These are phyloP conservation scores for Zaprionus camerounensis DNA, from an alignment of 1,140 invertebrate genomes.

Conservation along the genomic window DNA sequence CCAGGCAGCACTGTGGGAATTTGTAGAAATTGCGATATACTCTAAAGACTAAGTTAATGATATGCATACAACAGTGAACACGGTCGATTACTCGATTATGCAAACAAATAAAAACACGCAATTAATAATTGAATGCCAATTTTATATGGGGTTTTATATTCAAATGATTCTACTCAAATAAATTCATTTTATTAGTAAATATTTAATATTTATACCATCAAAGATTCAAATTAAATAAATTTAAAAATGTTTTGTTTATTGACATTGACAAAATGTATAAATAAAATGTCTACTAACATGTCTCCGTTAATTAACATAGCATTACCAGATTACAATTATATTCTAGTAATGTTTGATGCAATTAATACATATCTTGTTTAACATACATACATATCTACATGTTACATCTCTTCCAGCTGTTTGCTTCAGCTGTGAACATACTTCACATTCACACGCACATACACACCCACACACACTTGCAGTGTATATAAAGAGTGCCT, in stretches of 20 bases:
- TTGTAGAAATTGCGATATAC: background rate
- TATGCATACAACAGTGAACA: background rate
- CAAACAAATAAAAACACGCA: too few relatives aligned
- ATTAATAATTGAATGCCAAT: too few relatives aligned
- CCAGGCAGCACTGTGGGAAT: background rate
- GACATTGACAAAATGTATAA: too few relatives aligned
- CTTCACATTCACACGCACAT: conserved; percentile 9
- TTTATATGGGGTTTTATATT: too few relatives aligned
- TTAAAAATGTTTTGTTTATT: too few relatives aligned
- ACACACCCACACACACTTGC: conserved; percentile 27
- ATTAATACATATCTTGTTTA: background rate
- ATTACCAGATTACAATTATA: background rate
- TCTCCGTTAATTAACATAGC: background rate
- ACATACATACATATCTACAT: background rate
- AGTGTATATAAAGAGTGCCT: conserved; percentile 31
- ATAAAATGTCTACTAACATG: too few relatives aligned
- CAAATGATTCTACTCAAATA: too few relatives aligned
- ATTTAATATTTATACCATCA: too few relatives aligned
- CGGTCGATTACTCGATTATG: too few relatives aligned
- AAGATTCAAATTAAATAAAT: too few relatives aligned
- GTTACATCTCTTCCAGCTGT: background rate
- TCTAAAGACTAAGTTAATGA: background rate
- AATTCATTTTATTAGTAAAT: too few relatives aligned
- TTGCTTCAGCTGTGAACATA: conserved; percentile 36
- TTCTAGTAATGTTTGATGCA: background rate